Conservation (phyloP, 2,113 vertebrate genomes). For the Gymnobelideus leadbeateri region DNA sequence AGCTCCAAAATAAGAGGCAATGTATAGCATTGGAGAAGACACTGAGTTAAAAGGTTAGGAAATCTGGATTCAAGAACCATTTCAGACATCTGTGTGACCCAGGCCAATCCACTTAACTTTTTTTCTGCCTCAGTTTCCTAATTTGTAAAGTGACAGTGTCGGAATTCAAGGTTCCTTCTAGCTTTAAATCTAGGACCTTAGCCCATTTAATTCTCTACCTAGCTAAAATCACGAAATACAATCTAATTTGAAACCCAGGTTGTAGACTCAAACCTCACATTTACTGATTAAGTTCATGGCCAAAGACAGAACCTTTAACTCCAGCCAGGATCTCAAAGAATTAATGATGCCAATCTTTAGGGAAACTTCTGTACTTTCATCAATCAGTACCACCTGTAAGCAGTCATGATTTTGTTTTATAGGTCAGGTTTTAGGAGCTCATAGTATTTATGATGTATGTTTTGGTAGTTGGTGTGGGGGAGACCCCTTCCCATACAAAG, state of each 20-base stretch:
- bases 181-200: neutral
- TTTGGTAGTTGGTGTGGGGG: neutral
- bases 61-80: neutral
- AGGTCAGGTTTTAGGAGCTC: constrained; percentile 40
- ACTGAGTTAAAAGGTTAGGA: neutral
- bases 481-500: too few relatives aligned
- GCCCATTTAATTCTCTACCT: neutral
- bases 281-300: neutral
- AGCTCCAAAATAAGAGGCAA: neutral
- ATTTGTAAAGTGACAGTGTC: neutral
- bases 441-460: neutral
- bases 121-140: neutral
- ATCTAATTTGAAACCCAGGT: neutral
- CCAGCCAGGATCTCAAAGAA: constrained; percentile 24
- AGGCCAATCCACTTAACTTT: neutral
- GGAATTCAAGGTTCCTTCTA: neutral
- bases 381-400: constrained; percentile 5
- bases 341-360: constrained; percentile 57
- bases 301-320: constrained; percentile 35
- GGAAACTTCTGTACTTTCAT: constrained; percentile 11
- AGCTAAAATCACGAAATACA: neutral
- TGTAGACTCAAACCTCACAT: neutral
- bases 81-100: neutral
- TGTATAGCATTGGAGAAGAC: neutral
- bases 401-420: constrained; percentile 43